A percentile compares a stretch with the other conserved stretches of the same genome.
phyloP scores from a whole-genome alignment of 2,113 vertebrate genomes.

The Oryzias melastigma region DNA sequence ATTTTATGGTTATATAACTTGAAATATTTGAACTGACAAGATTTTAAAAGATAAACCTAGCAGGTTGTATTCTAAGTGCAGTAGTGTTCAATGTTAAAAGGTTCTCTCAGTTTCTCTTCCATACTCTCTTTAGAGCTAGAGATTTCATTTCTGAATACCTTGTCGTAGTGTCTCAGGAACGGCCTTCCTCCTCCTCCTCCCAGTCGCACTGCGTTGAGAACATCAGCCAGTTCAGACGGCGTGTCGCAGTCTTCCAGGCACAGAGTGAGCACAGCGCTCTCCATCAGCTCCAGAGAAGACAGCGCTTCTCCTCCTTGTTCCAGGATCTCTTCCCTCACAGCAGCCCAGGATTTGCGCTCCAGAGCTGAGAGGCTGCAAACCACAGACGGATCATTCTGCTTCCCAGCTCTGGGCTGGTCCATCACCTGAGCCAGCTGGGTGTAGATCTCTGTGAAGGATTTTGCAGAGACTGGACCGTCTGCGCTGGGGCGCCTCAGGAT shows the following conservation, averaged over 20 bases:
- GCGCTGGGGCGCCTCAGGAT: constrained; percentile 58
- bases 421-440: constrained; percentile 64
- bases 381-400: constrained; percentile 46
- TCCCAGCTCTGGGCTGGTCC: constrained; percentile 41
- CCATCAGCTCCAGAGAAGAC: constrained; percentile 71
- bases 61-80: too few relatives aligned
- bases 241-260: constrained; percentile 70
- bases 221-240: constrained; percentile 65
- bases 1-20: too few relatives aligned
- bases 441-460: constrained; percentile 72
- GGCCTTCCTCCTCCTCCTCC: constrained; percentile 53
- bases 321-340: constrained; percentile 65
- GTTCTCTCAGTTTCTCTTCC: too few relatives aligned
- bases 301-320: constrained; percentile 54
- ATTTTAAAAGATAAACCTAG: too few relatives aligned
- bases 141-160: constrained; percentile 61
- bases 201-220: constrained; percentile 72
- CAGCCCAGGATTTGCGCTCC: constrained; percentile 71
- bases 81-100: too few relatives aligned
- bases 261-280: constrained; percentile 74
- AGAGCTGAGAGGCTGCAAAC: constrained; percentile 73
- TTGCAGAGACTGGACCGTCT: constrained; percentile 45
- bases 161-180: constrained; percentile 78
- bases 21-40: too few relatives aligned
- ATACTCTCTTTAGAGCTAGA: neutral